phyloP scores from a whole-genome alignment of 2,797 vertebrate species.

The Ctenopoma kingsleyae region DNA sequence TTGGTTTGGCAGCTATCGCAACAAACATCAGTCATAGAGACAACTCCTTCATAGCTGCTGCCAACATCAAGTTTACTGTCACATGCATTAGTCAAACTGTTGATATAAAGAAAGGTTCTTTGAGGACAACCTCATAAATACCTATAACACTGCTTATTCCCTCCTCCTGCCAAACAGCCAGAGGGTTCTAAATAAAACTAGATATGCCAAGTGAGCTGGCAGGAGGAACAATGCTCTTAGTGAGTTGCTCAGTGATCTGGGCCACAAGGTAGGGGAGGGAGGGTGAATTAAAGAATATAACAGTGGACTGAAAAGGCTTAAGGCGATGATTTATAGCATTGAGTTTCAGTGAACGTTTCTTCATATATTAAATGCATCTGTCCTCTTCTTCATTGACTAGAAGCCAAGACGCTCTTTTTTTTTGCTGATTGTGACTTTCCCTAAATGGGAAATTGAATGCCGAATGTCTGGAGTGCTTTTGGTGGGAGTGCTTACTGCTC shows the following conservation, averaged over 20 bases:
- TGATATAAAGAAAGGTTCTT: constrained; percentile 79
- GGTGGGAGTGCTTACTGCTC: constrained; percentile 1
- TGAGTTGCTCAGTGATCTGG: constrained; percentile 74
- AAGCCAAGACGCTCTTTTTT: constrained; percentile 31
- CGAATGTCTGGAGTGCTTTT: constrained; percentile 38
- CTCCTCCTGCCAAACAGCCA: constrained; percentile 77
- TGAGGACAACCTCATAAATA: constrained; percentile 84
- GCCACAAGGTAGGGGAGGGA: constrained; percentile 46
- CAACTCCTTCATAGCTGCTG: constrained; percentile 69
- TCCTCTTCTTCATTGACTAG: constrained; percentile 40
- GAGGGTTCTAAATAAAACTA: constrained; percentile 71
- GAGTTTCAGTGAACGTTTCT: constrained; percentile 63
- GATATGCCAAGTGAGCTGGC: constrained; percentile 80
- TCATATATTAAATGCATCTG: constrained; percentile 61
- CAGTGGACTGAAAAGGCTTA: constrained; percentile 44
- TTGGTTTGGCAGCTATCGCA: constrained; percentile 45
- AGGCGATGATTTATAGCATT: constrained; percentile 69
- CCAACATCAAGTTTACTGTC: constrained; percentile 68
- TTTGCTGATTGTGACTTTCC: constrained; percentile 62
- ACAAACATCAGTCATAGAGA: constrained; percentile 66
- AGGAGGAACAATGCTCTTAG: constrained; percentile 76
- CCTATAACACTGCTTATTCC: constrained; percentile 74
- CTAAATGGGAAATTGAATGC: constrained; percentile 47
- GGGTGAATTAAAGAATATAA: constrained; percentile 61
- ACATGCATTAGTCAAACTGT: constrained; percentile 71